Evolutionary conservation across 2,113 vertebrate species (phyloP).

Genomic region (Psophia crepitans): DNA sequence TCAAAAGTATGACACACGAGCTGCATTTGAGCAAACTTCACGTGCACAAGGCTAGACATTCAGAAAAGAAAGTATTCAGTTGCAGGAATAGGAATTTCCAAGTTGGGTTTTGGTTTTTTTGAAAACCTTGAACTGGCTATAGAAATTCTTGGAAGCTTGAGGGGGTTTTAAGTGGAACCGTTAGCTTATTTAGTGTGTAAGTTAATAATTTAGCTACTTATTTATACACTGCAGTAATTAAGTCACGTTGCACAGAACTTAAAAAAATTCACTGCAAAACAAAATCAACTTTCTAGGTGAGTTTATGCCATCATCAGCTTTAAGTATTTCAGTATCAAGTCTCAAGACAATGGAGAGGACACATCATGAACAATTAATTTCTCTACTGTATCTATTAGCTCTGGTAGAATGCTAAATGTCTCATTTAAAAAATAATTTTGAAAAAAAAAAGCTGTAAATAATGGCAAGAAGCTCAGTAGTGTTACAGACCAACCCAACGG

Average conservation of each 20-base stretch:
- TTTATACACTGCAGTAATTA: neutral
- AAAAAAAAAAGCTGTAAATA: neutral
- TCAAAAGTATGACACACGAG: neutral
- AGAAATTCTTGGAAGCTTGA: neutral
- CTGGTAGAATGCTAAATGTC: neutral
- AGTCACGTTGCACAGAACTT: neutral
- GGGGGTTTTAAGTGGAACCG: neutral
- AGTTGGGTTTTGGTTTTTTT: neutral
- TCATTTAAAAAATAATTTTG: neutral
- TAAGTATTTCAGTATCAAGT: neutral
- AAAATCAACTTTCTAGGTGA: neutral
- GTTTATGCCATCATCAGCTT: neutral
- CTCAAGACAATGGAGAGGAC: neutral
- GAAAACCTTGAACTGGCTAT: neutral
- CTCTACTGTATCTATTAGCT: neutral
- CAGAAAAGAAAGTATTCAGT: neutral
- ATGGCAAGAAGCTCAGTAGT: neutral
- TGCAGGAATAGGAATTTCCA: neutral
- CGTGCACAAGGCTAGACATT: neutral
- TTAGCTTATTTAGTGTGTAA: neutral
- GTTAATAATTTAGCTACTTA: neutral
- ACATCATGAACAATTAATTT: neutral
- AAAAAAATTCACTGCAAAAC: neutral
- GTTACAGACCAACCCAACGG: neutral
- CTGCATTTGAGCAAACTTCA: neutral